A percentile compares a stretch with the other conserved stretches of the same genome.
These are phyloP conservation scores for Isoperla grammatica DNA, from an alignment of 2,888 invertebrate species.

Conservation along the genomic window DNA sequence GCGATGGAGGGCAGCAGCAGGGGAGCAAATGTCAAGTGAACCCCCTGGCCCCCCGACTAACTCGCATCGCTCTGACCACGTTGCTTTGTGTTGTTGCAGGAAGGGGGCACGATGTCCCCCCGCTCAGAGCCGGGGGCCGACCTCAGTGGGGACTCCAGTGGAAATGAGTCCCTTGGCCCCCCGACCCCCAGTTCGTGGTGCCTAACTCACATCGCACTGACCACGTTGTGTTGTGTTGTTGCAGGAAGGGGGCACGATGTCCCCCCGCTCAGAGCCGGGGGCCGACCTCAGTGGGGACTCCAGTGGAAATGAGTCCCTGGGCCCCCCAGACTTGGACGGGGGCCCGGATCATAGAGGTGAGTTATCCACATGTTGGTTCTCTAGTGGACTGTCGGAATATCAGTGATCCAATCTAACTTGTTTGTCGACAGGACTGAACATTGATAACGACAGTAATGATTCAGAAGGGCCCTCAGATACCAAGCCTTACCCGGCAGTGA, in stretches of 20 bases:
- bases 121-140: conserved; percentile 42
- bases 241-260: conserved; percentile 40
- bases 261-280: conserved; percentile 42
- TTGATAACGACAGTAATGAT: conserved; percentile 12
- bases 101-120: conserved; percentile 40
- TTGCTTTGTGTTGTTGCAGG: conserved; percentile 37
- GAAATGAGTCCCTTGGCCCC: conserved; percentile 40
- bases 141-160: conserved; percentile 42
- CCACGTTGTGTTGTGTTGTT: conserved; percentile 26
- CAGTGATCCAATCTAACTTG: too few species aligned
- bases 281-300: conserved; percentile 42
- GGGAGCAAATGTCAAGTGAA: too few species aligned
- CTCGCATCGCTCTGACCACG: too few species aligned
- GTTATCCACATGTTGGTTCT: too few species aligned
- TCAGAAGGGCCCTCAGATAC: not conserved
- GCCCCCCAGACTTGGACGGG: conserved; percentile 28
- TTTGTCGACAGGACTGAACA: not conserved
- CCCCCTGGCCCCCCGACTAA: too few species aligned
- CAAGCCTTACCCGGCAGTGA: not conserved
- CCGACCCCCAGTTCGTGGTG: too few species aligned
- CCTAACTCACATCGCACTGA: too few species aligned
- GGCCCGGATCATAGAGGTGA: conserved; percentile 21
- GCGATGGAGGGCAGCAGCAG: too few species aligned
- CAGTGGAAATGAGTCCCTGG: conserved; percentile 41
- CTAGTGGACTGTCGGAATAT: too few species aligned